Base-by-base conservation (phyloP, 1,140 invertebrate genomes). In the Sycophila sp. region DNA sequence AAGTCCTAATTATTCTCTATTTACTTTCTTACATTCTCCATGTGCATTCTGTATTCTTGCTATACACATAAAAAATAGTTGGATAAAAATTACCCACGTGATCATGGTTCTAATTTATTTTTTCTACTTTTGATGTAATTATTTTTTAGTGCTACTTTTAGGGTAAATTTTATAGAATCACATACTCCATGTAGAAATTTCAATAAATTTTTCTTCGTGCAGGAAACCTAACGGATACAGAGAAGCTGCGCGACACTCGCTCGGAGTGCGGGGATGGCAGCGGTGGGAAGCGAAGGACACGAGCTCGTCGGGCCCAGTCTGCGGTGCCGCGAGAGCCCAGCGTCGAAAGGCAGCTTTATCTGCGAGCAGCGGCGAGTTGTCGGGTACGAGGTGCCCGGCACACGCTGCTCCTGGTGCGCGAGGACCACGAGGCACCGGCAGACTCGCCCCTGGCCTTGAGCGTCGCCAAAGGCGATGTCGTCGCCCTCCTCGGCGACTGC, bases 221-320 rank as follows among this genome's bases (percentile, higher is more conserved):
- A 76, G 91, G 92, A 5, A 93, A 92, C 77, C 89, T 92, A 81
- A 93, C 91, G 0, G 92, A 94, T 75, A 91, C 87, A 1, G 91
- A 93, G 76, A 93, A 93, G 67, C 45, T 88, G 15, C 83, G 85
- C 19, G 83, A 83, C 34, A 85, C 84, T 0, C 80, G 84, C 51
- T 89, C 87, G 0, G 87, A 88, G 67, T 87, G 84, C 62, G 84
- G 86, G 11, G 80, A 65, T 3, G 47, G 87, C 19, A 86, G 87
- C 0, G 85, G 76, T 8, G 74, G 83, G 19, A 74, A 78, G 45
- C 78, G 80, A 24, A 87, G 87, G 45, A 79, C 80, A 53, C 78
- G 81, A 58, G 74, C 84, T n/a, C 24, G 51, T 24, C 24, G 62
- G 7, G 22, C 62, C 6, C 17, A 13, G 26, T 38, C 59, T 2